phyloP scores from a whole-genome alignment of 2,888 invertebrate genomes.

The Mesopsocus fuscifrons region DNA sequence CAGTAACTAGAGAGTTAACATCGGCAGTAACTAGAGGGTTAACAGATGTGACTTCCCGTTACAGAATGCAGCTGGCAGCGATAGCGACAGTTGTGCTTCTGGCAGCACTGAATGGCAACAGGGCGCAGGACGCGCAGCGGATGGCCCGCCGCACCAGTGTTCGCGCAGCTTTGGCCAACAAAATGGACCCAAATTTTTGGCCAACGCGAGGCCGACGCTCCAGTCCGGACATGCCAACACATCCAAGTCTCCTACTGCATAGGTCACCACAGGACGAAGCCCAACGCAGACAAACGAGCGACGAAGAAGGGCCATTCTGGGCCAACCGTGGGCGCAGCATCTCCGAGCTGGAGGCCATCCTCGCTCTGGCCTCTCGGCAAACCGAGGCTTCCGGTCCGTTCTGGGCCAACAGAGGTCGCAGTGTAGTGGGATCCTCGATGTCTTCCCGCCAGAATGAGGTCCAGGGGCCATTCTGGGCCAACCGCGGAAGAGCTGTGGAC shows the following conservation, averaged over 20 bases:
- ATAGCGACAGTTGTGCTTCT: too few relatives aligned
- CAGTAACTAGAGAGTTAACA: too few relatives aligned
- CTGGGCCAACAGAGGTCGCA: slow-evolving; percentile 4
- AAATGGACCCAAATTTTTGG: slow-evolving; percentile 17
- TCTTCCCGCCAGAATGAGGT: too few relatives aligned
- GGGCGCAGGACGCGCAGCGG: neutral
- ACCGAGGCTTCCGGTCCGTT: neutral
- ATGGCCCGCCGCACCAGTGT: slow-evolving; percentile 14
- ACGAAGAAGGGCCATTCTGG: slow-evolving; percentile 6
- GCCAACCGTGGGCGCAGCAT: neutral
- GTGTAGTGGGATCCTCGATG: neutral
- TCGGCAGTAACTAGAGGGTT: too few relatives aligned
- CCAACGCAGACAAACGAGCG: neutral
- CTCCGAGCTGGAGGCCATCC: neutral
- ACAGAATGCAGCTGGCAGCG: too few relatives aligned
- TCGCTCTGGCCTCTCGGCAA: neutral
- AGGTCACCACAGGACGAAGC: neutral
- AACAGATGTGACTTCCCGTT: too few relatives aligned
- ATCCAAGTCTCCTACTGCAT: too few relatives aligned
- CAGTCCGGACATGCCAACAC: neutral
- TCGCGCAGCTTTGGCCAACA: slow-evolving; percentile 15
- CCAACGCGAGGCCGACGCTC: slow-evolving; percentile 16
- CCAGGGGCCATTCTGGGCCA: slow-evolving; percentile 1
- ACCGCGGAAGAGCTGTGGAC: neutral
- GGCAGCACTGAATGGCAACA: neutral